Evolutionary conservation across 2,113 vertebrate genomes (phyloP).

Genomic region (Sigmodon hispidus): DNA sequence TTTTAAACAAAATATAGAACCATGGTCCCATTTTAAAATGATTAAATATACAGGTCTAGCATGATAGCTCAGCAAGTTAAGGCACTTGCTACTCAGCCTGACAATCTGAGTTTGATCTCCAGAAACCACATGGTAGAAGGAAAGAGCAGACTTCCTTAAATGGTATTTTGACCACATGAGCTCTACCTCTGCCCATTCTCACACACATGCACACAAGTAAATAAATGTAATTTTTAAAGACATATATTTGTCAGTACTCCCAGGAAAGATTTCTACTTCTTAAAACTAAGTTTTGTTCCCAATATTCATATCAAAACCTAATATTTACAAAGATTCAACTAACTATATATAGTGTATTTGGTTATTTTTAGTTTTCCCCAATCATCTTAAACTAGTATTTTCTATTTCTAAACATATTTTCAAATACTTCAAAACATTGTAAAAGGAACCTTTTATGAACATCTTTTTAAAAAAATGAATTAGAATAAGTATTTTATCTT

Average conservation of each 20-base stretch:
- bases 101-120: not conserved
- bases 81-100: not conserved
- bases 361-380: constrained; percentile 57
- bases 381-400: constrained; percentile 41
- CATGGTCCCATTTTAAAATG: not conserved
- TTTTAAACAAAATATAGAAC: constrained; percentile 46
- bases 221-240: not conserved
- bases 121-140: not conserved
- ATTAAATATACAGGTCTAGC: not conserved
- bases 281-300: constrained; percentile 21
- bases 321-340: constrained; percentile 33
- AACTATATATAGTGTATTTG: not conserved
- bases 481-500: constrained; percentile 56
- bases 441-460: not conserved
- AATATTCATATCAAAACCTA: constrained; percentile 10
- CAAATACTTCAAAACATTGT: constrained; percentile 37
- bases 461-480: constrained; percentile 12
- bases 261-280: constrained; percentile 11
- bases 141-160: not conserved
- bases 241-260: not conserved
- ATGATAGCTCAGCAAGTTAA: not conserved
- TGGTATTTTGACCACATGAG: not conserved
- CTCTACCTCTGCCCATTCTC: not conserved
- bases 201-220: not conserved
- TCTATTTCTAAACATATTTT: constrained; percentile 56